Conservation (phyloP, 2,888 invertebrate genomes). For the Dicycla oo region DNA sequence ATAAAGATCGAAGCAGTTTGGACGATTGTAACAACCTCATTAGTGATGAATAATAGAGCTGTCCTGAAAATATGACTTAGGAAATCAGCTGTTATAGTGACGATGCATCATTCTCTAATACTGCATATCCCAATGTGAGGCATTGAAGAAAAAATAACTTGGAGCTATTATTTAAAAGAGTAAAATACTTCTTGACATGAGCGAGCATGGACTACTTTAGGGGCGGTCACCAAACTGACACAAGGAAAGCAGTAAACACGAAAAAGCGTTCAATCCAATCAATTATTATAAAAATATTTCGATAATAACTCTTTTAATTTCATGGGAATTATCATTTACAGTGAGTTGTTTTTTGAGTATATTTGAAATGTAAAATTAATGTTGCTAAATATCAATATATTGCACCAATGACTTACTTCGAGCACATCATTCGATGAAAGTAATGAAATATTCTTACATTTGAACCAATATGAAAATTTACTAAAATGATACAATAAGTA, state of each 20-base stretch:
- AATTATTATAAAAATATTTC: constrained; percentile 87
- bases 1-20: constrained; percentile 81
- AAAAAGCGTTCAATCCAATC: constrained; percentile 91
- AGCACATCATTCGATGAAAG: constrained; percentile 2
- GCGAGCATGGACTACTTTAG: constrained; percentile 90
- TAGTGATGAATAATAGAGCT: constrained; percentile 91
- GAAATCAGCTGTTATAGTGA: constrained; percentile 90
- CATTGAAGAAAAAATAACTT: constrained; percentile 88
- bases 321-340: constrained; percentile 81
- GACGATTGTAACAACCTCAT: constrained; percentile 84
- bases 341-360: constrained; percentile 90
- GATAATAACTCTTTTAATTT: constrained; percentile 83
- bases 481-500: constrained; percentile 68
- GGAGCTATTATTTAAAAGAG: constrained; percentile 88
- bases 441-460: constrained; percentile 5
- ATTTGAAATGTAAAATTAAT: constrained; percentile 79
- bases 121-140: constrained; percentile 89
- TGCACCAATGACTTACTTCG: constrained; percentile 79
- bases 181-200: constrained; percentile 87
- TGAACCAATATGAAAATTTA: background rate
- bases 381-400: constrained; percentile 73
- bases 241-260: constrained; percentile 92
- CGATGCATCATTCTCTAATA: constrained; percentile 90
- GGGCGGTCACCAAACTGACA: constrained; percentile 91
- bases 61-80: constrained; percentile 88